phyloP scores from a whole-genome alignment of 2,888 invertebrate species.

The Chironomus tentans region DNA sequence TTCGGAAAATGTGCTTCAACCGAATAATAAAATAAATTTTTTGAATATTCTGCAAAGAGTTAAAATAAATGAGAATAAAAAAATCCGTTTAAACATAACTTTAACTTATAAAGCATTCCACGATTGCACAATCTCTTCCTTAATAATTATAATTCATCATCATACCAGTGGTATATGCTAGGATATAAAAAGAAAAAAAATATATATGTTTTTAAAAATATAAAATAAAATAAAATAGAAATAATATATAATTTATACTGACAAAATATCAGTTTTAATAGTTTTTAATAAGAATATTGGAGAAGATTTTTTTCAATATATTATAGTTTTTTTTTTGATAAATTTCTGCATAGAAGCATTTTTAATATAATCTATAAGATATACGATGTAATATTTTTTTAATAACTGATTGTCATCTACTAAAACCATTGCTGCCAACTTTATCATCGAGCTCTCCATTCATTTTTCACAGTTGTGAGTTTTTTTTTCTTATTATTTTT shows the following conservation, averaged over 20 bases:
- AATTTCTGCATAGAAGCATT: constrained; percentile 11
- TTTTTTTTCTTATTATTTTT: background rate
- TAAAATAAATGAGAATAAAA: too few relatives aligned
- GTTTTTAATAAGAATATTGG: constrained; percentile 4
- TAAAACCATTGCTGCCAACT: constrained; percentile 10
- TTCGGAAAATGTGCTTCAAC: too few relatives aligned
- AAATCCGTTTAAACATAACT: too few relatives aligned
- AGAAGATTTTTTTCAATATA: constrained; percentile 11
- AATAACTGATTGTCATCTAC: constrained; percentile 22
- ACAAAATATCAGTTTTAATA: too few relatives aligned
- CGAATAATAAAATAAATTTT: too few relatives aligned
- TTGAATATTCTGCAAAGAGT: too few relatives aligned
- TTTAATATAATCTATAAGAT: constrained; percentile 14
- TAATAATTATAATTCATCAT: too few relatives aligned
- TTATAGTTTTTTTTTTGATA: background rate
- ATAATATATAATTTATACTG: background rate
- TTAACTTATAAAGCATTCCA: too few relatives aligned
- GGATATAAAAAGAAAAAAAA: background rate
- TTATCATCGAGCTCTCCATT: background rate
- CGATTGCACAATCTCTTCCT: too few relatives aligned
- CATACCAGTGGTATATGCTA: background rate
- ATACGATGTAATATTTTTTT: constrained; percentile 9
- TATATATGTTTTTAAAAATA: background rate
- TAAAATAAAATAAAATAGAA: background rate
- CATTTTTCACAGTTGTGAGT: background rate